Percentiles rank a stretch among this genome's conserved stretches.
Conservation (phyloP, 2,888 invertebrate genomes). For the Eumacrocentrus americanus region DNA sequence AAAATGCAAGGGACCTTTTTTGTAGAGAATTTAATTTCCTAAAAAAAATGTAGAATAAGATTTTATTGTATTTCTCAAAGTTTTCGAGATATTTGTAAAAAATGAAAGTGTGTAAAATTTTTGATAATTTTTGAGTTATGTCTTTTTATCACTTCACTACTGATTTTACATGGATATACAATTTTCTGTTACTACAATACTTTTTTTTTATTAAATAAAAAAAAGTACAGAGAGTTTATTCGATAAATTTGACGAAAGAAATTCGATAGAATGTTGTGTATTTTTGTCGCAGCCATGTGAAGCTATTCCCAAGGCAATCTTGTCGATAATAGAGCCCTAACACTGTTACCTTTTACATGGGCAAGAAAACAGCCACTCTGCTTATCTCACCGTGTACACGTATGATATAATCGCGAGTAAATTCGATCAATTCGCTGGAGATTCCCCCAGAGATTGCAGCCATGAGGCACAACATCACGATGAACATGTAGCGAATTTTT, state of each 20-base stretch:
- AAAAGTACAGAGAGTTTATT: constrained; percentile 24
- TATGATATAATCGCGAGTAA: constrained; percentile 41
- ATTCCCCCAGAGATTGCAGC: constrained; percentile 28
- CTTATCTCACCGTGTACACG: constrained; percentile 27
- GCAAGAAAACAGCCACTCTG: constrained; percentile 19
- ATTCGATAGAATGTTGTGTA: constrained; percentile 34
- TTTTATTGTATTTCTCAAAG: neutral
- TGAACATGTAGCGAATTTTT: neutral
- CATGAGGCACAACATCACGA: neutral
- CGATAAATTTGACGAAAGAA: constrained; percentile 34
- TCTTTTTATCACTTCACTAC: too few relatives aligned
- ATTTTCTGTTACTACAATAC: too few relatives aligned
- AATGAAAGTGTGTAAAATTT: too few relatives aligned
- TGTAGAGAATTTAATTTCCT: too few relatives aligned
- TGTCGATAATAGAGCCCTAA: constrained; percentile 43
- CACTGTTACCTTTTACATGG: constrained; percentile 41
- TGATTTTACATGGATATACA: too few relatives aligned
- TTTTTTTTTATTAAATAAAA: neutral
- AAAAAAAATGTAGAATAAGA: too few relatives aligned
- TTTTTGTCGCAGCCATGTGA: constrained; percentile 38
- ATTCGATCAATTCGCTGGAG: constrained; percentile 40
- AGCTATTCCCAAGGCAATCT: constrained; percentile 46
- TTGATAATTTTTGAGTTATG: too few relatives aligned
- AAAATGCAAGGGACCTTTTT: too few relatives aligned
- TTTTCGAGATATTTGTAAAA: too few relatives aligned